Evolutionary conservation across 2,888 invertebrate genomes (phyloP).

Genomic region (Thereva nobilitata): DNA sequence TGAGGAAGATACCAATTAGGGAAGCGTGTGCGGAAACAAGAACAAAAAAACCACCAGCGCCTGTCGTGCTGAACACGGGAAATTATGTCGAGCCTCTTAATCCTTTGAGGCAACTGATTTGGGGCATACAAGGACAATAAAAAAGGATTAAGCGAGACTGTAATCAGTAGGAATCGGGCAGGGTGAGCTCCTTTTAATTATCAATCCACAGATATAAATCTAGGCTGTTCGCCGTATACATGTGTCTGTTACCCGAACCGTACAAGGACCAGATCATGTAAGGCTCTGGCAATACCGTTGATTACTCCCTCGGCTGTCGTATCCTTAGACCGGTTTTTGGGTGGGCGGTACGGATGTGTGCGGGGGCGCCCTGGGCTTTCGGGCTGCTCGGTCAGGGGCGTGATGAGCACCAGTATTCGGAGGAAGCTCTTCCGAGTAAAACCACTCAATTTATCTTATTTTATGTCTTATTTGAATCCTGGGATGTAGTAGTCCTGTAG

Average conservation of each 20-base stretch:
- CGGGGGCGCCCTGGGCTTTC: conserved; percentile 23
- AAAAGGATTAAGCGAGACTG: conserved; percentile 40
- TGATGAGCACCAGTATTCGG: too few species aligned
- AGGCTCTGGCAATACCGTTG: conserved; percentile 21
- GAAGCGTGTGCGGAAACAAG: not conserved
- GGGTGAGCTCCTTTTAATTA: conserved; percentile 39
- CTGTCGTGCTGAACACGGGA: not conserved
- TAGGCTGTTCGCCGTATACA: conserved; percentile 13
- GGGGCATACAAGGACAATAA: conserved; percentile 37
- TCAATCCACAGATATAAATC: conserved; percentile 37
- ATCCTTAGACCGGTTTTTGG: not conserved
- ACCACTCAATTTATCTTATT: conserved; percentile 43
- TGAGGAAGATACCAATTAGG: conserved; percentile 7
- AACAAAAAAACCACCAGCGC: not conserved
- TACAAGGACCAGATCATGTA: conserved; percentile 15
- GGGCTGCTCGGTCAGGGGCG: not conserved
- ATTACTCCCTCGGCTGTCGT: conserved; percentile 19
- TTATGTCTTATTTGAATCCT: conserved; percentile 40
- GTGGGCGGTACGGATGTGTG: not conserved
- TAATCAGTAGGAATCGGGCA: conserved; percentile 33
- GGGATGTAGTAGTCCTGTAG: too few species aligned
- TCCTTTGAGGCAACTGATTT: conserved; percentile 31
- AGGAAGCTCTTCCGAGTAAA: conserved; percentile 14
- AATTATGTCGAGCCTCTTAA: not conserved
- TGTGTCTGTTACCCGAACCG: not conserved